Conservation (phyloP, 2,888 invertebrate species). For the Eupsilia transversa region DNA sequence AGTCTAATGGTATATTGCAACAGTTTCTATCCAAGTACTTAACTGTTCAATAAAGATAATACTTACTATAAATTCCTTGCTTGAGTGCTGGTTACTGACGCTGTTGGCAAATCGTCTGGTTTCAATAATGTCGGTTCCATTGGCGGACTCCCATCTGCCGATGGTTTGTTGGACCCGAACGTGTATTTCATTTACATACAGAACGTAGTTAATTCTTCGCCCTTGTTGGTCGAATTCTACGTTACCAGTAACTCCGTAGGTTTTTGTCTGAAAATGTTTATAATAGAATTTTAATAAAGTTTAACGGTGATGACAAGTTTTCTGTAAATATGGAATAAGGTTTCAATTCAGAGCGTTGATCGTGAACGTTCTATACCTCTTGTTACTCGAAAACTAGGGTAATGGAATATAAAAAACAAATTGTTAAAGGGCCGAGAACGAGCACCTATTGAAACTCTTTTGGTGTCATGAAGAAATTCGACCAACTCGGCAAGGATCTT, state of each 20-base stretch:
- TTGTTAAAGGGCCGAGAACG: neutral
- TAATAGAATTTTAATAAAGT: neutral
- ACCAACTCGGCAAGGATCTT: neutral
- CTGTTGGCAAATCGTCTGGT: conserved; percentile 85
- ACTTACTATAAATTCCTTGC: conserved; percentile 92
- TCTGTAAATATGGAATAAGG: neutral
- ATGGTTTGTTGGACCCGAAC: conserved; percentile 74
- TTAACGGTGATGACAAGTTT: neutral
- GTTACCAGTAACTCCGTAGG: conserved; percentile 92
- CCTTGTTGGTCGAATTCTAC: conserved; percentile 93
- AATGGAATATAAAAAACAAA: neutral
- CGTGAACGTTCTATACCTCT: no score
- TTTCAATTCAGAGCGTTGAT: neutral
- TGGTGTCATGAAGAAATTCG: neutral
- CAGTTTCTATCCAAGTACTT: neutral
- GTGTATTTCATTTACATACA: conserved; percentile 92
- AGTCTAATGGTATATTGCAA: neutral
- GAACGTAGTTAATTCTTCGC: conserved; percentile 92
- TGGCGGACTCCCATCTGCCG: conserved; percentile 82
- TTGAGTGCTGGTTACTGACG: conserved; percentile 72
- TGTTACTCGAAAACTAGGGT: neutral
- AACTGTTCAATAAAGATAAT: conserved; percentile 1
- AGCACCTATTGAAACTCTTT: neutral
- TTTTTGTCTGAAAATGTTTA: conserved; percentile 89
- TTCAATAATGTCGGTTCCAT: conserved; percentile 90